Evolutionary conservation across 2,797 vertebrate genomes (phyloP), one percentile per base, ranked within the genome.

Genomic region (Enoplosus armatus): DNA sequence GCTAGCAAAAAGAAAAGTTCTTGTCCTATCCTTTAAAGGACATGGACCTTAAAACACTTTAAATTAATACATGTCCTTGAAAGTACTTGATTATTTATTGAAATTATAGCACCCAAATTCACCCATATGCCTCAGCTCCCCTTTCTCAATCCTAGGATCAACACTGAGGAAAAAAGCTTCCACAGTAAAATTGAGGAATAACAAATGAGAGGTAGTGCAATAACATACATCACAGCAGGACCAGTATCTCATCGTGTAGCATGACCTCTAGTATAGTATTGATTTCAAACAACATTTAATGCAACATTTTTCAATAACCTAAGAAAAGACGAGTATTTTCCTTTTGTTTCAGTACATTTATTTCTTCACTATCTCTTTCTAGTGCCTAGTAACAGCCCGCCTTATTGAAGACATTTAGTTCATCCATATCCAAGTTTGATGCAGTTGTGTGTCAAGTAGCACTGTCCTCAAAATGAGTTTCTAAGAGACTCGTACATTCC

Each of bases 71-170:
- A 8, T 39, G 74, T 53, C 86, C 77, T 79, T 85, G 61, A 76
- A 64, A 56, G 51, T 59, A 31, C 53, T 82, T 80, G 62, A 87
- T 83, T 90, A 86, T 90, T 90, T 85, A 89, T 89, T 90, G 62
- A 85, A 81, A 85, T 77, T 20, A 65, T 47, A 18, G 33, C 64
- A 26, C 29, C 31, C 3, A 62, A 66, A 87, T 65, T 79, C 77
- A 65, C 62, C 60, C 72, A 12, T 22, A 61, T 67, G 64, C 73
- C 37, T 41, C 58, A 4, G 58, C 59, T 74, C n/a, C 43, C 7
- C 29, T 35, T 45, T 24, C 59, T 55, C 79, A 74, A 79, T 83
- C 83, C 83, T 4, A 0, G 78, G 80, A 78, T 85, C 72, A 79
- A 50, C 56, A 60, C 24, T 0, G 45, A 75, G 72, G 83, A 37